Percentiles rank a stretch among this genome's conserved stretches.
Evolutionary conservation across 2,797 vertebrate species (phyloP).

Genomic region (Ambastaia sidthimunki): DNA sequence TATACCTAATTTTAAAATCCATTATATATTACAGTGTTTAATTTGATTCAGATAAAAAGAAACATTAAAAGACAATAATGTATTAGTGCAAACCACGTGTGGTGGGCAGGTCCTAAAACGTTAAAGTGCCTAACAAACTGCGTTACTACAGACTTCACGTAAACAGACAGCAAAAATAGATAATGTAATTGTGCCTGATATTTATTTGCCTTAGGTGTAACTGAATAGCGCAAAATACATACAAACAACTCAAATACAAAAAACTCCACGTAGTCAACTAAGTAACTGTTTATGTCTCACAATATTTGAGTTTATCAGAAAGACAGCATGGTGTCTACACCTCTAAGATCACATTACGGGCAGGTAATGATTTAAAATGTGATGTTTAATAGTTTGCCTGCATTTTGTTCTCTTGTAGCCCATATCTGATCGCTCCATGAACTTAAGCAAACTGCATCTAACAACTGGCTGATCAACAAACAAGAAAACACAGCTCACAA

Average conservation of each 20-base stretch:
- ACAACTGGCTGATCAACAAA: background rate
- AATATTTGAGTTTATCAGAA: background rate
- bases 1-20: background rate
- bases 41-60: background rate
- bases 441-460: conserved; percentile 9
- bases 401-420: background rate
- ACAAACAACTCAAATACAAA: too few relatives aligned
- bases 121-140: background rate
- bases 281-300: too few relatives aligned
- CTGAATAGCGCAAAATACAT: background rate
- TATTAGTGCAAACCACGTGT: background rate
- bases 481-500: background rate
- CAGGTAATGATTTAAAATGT: background rate
- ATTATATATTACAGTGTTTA: background rate
- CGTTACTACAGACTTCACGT: background rate
- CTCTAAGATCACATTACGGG: background rate
- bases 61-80: background rate
- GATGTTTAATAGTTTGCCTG: background rate
- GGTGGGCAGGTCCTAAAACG: background rate
- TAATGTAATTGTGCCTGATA: background rate
- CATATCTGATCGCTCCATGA: background rate
- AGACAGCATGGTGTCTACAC: background rate
- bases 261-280: too few relatives aligned
- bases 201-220: background rate
- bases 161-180: background rate